Evolutionary conservation across 2,888 invertebrate species (phyloP).

Genomic region (Trachelus troglodyta): DNA sequence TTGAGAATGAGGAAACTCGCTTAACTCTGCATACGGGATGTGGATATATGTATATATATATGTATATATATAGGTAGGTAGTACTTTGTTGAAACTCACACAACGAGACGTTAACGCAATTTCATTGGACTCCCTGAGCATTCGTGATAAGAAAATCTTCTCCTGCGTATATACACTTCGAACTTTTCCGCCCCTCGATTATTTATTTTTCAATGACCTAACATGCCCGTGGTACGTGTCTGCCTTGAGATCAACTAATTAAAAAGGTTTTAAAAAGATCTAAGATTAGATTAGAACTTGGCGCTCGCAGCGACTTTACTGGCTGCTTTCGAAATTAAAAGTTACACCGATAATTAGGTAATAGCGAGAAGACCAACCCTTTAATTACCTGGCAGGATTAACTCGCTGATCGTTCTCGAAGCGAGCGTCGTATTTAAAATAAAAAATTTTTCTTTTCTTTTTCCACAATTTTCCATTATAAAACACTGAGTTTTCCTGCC

Average conservation of each 20-base stretch:
- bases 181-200: neutral
- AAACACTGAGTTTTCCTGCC: slow-evolving; percentile 31
- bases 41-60: neutral
- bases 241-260: neutral
- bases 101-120: neutral
- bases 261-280: slow-evolving; percentile 5
- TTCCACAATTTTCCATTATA: neutral
- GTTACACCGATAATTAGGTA: slow-evolving; percentile 30
- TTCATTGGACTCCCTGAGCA: neutral
- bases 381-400: slow-evolving; percentile 37
- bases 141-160: neutral
- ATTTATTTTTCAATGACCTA: neutral
- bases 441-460: neutral
- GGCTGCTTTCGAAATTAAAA: slow-evolving; percentile 15
- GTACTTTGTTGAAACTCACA: neutral
- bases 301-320: neutral
- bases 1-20: neutral
- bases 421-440: neutral
- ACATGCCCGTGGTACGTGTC: neutral
- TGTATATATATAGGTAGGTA: neutral
- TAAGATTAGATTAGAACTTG: neutral
- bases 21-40: neutral
- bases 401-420: slow-evolving; percentile 14
- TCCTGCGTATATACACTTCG: neutral
- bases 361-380: slow-evolving; percentile 21